Base-by-base conservation (phyloP, 2,888 invertebrate genomes). In the Thymelicus sylvestris region DNA sequence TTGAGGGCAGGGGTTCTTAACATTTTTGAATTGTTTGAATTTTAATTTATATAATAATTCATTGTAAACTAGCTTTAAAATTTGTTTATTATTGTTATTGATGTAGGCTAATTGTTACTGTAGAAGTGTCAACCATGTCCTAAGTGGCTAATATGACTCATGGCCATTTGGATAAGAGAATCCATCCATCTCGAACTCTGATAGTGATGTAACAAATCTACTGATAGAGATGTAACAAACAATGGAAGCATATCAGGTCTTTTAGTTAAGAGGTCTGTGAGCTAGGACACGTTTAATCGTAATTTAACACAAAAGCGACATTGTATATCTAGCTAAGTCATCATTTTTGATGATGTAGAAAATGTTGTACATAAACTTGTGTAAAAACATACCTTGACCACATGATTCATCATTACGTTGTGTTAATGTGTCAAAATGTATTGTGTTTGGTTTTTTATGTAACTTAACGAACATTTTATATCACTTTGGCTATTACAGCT, bases 401-500 rank as follows among this genome's bases (percentile, higher is more conserved):
- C n/a, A 52, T n/a, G 52, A 52, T 52, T 52, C 0, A 52, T 52
- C 52, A 15, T 48, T 52, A 19, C 15, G 15, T 19, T 15, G 52
- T 8, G 52, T 52, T 52, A 52, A 52, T 52, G 52, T 52, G 52
- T 52, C 52, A 52, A 52, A 52, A 52, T 52, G 52, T 52, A 52
- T 52, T 52, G 52, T 50, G 50, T 19, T 52, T 19, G 6, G 6
- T 52, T 52, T 8, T n/a, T 52, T 52, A 8, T 52, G 52, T 52
- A 52, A 19, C 19, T 48, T 52, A 15, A 52, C 7, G 15, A 52
- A 52, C 52, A 19, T 52, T 15, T 15, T 7, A 52, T 6, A 5
- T 52, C 15, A 19, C 13, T 52, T 52, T 13, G 19, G 15, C 48
- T 52, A 19, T 52, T 48, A 52, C 52, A 10, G 12, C 44, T 12